Evolutionary conservation across 2,113 vertebrate genomes (phyloP), one percentile per base, ranked within the genome.

Genomic region (Thomomys bottae): DNA sequence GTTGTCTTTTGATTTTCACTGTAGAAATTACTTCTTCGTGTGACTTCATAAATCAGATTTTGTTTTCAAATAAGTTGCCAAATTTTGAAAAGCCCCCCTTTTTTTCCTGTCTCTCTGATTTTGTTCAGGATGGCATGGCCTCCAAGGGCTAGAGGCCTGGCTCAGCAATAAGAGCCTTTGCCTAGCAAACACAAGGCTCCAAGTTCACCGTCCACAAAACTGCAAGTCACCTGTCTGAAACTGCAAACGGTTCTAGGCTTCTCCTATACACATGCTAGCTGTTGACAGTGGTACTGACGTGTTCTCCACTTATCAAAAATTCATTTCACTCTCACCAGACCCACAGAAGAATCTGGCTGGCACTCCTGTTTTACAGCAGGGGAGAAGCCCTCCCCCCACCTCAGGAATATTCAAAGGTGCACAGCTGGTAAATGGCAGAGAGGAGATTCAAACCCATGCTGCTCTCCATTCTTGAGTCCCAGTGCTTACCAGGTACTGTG

Each of bases 401-500:
- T n/a, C n/a, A n/a, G n/a, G n/a, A 17, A 87, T n/a, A 36, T 24
- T 89, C 63, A 72, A 32, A 49, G 36, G 68, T 84, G 70, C 49
- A 21, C 0, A 64, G 34, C 42, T 24, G 21, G 32, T 66, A 67
- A 90, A 30, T 8, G 8, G 26, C 26, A 67, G 24, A 68, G 28
- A 17, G 68, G 11, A 34, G 59, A 78, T 68, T 24, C 28, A 32
- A 63, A 79, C 11, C 57, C 34, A 80, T 40, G 63, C 32, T 77
- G 26, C n/a, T 38, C 42, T 59, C 63, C 32, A 23, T 71, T 64
- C 61, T 92, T 15, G 38, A 75, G 34, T 84, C 17, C 40, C 23
- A 17, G 72, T 30, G 77, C 94, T 93, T 67, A 94, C 95, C 92
- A 93, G 88, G 87, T 83, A 79, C 94, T 70, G 20, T 91, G 76